Conservation (phyloP, 2,888 invertebrate genomes). For the Ophion costatus region DNA sequence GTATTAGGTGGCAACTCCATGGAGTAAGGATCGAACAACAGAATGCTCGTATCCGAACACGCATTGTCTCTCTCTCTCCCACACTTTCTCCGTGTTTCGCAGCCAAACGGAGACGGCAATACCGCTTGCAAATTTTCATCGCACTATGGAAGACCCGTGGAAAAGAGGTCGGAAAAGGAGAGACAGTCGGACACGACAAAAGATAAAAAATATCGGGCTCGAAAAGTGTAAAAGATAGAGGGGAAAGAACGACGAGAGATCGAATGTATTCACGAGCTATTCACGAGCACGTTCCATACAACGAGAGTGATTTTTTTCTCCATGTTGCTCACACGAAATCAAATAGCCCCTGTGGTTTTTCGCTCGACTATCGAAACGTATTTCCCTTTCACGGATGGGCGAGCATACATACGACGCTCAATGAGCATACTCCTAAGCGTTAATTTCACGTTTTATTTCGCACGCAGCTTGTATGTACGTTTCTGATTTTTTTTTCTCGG, state of each 20-base stretch:
- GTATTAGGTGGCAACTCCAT: slow-evolving; percentile 50
- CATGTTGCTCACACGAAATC: slow-evolving; percentile 48
- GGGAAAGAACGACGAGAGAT: slow-evolving; percentile 60
- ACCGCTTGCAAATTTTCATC: slow-evolving; percentile 37
- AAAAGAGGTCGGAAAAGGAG: slow-evolving; percentile 31
- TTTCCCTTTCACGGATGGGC: slow-evolving; percentile 39
- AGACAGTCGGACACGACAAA: slow-evolving; percentile 1
- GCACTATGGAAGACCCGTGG: not conserved
- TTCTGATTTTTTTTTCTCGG: not conserved
- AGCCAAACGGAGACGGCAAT: slow-evolving; percentile 37
- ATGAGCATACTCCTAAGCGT: not conserved
- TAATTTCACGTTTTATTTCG: not conserved
- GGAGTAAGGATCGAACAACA: slow-evolving; percentile 61
- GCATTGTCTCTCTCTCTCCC: slow-evolving; percentile 66
- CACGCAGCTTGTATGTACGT: not conserved
- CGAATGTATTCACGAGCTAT: slow-evolving; percentile 65
- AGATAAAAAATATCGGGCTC: no score
- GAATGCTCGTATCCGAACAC: slow-evolving; percentile 43
- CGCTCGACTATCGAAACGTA: slow-evolving; percentile 19
- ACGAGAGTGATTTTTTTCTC: slow-evolving; percentile 54
- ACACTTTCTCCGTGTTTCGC: slow-evolving; percentile 71
- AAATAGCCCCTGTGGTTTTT: slow-evolving; percentile 21
- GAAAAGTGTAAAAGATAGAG: slow-evolving; percentile 32
- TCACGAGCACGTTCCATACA: slow-evolving; percentile 62
- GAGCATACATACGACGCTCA: slow-evolving; percentile 18